Base-by-base conservation (phyloP, 2,113 vertebrate species). In the Myiozetetes cayanensis region DNA sequence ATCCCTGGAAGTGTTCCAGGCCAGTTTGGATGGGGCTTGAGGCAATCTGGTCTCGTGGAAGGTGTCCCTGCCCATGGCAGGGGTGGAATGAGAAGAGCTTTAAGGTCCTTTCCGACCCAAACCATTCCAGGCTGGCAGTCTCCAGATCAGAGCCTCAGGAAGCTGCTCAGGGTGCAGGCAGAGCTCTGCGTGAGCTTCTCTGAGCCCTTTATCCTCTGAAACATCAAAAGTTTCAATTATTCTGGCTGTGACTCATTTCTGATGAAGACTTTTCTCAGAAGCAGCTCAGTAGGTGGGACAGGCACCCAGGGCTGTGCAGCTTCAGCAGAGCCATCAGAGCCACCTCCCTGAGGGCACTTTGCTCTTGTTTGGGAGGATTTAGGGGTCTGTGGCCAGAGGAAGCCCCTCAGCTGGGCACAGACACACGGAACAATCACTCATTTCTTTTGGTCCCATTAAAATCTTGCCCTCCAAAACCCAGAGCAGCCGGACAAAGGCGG, bases 401-500 rank as follows among this genome's bases (percentile, higher is more conserved):
- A 65, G 35, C 63, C 52, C 19, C 61, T 10, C 9, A 3, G 35
- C 77, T 43, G 27, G 33, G 55, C 65, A 31, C 62, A 50, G 50
- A 19, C 28, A 21, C 24, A 2, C 7, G 30, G 76, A 80, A 96
- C 93, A 95, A 95, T 88, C 11, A 4, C 4, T 4, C 53, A 0
- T 68, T 96, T 86, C 27, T 89, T 47, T 44, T 7, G 28, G 49
- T 52, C 74, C 78, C 82, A 8, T 65, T 50, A 10, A 72, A 79
- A 70, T 2, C 15, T 43, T 21, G 31, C 63, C 70, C 68, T 55
- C 50, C 62, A 3, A 41, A 72, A 61, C 15, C 8, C 72, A 18
- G 56, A 53, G 76, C 9, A 4, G 70, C 25, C n/a, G 76, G 71
- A 96, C 94, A 93, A 94, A 96, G 78, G 67, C 30, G 22, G 56